Percentiles rank a stretch among this genome's conserved stretches.
These are phyloP conservation scores for Zosterops japonicus DNA, from an alignment of 2,113 vertebrate genomes.

Conservation along the genomic window DNA sequence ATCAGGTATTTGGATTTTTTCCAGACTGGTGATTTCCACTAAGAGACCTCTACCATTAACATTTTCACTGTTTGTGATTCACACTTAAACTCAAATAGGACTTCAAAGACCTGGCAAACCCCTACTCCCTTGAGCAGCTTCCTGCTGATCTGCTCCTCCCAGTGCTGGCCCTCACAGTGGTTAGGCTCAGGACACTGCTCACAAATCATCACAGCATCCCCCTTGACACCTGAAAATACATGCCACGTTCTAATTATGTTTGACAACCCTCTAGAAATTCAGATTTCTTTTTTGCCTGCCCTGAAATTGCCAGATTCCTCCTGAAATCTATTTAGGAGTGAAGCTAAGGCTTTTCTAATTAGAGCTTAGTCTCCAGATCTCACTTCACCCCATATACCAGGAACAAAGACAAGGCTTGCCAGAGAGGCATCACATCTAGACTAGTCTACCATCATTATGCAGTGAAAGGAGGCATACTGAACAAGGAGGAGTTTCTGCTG, in stretches of 20 bases:
- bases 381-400: neutral
- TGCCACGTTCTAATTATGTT: neutral
- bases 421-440: constrained; percentile 9
- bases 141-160: neutral
- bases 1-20: neutral
- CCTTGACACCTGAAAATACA: neutral
- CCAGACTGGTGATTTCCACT: neutral
- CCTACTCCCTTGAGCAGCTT: neutral
- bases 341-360: neutral
- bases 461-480: neutral
- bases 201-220: neutral
- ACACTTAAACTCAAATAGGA: neutral
- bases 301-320: neutral
- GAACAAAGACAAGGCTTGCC: neutral
- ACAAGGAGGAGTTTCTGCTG: neutral
- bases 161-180: neutral
- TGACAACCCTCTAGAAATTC: neutral
- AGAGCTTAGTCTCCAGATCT: neutral
- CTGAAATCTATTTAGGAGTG: neutral
- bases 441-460: constrained; percentile 23
- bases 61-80: neutral
- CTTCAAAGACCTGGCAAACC: neutral
- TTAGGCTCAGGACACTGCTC: neutral
- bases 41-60: neutral
- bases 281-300: neutral